These are phyloP conservation scores for Aphidius ervi DNA, from an alignment of 1,140 invertebrate genomes.

Conservation along the genomic window DNA sequence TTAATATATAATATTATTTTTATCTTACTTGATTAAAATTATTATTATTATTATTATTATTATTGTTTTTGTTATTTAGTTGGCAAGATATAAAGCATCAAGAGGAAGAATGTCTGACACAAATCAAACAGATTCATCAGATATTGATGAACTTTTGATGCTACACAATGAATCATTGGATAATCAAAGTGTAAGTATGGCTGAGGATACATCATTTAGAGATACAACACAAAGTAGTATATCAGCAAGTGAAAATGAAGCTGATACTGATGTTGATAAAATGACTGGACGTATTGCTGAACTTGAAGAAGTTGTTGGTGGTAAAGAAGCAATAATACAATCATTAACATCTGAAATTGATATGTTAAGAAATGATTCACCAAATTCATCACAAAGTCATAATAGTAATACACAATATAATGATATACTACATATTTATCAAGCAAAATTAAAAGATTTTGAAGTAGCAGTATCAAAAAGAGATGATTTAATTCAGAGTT, in stretches of 20 bases:
- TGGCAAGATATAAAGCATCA: conserved; percentile 35
- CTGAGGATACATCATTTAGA: conserved; percentile 36
- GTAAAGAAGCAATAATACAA: conserved; percentile 44
- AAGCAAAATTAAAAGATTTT: conserved; percentile 46
- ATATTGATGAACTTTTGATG: conserved; percentile 31
- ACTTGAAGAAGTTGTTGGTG: conserved; percentile 43
- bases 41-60: not conserved
- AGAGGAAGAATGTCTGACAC: conserved; percentile 16
- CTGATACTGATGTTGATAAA: conserved; percentile 47
- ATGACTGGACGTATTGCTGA: conserved; percentile 45
- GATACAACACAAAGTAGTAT: conserved; percentile 43
- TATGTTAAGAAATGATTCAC: conserved; percentile 43
- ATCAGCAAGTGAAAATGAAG: conserved; percentile 50
- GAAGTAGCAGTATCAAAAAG: conserved; percentile 41
- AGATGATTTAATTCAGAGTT: conserved; percentile 45
- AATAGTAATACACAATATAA: conserved; percentile 39
- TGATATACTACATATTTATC: conserved; percentile 41
- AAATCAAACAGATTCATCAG: conserved; percentile 29
- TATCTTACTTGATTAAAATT: no score
- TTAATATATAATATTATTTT: no score
- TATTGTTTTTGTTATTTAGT: conserved; percentile 24
- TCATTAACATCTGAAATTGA: conserved; percentile 47
- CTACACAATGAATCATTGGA: conserved; percentile 33
- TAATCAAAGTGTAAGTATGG: conserved; percentile 25
- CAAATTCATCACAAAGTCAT: conserved; percentile 48